Percentiles rank a stretch among this genome's conserved stretches.
Evolutionary conservation across 2,113 vertebrate species (phyloP).

Genomic region (Gulo gulo): DNA sequence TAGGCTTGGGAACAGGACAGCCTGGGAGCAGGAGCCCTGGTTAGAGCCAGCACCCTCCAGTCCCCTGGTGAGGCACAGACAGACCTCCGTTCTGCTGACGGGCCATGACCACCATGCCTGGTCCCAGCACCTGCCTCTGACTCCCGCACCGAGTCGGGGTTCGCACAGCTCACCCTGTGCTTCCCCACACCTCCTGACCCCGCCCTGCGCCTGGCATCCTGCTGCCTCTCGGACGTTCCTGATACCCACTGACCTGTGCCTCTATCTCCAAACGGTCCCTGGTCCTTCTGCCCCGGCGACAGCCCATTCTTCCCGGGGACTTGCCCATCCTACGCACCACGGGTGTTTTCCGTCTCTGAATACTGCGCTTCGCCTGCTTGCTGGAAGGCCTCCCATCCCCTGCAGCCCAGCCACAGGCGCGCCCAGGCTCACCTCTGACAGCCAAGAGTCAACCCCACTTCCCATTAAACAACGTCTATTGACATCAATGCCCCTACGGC

Average conservation of each 20-base stretch:
- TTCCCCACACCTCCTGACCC: not conserved
- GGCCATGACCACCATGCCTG: accelerated
- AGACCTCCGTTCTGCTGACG: not conserved
- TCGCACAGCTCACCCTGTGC: accelerated
- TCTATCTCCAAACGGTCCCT: not conserved
- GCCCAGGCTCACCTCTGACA: not conserved
- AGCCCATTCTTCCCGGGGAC: not conserved
- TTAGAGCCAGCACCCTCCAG: not conserved
- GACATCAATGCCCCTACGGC: accelerated
- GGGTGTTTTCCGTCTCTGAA: accelerated
- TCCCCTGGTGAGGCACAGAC: not conserved
- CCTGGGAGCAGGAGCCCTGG: not conserved
- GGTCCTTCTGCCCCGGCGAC: accelerated
- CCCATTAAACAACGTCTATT: not conserved
- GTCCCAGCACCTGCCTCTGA: accelerated
- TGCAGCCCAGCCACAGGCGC: not conserved
- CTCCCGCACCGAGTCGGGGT: not conserved
- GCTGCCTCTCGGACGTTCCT: not conserved
- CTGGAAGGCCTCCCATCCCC: not conserved
- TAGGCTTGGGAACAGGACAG: not conserved
- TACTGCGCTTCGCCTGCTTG: accelerated
- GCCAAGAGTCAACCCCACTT: not conserved
- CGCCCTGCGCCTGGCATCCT: not conserved
- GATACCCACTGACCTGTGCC: accelerated
- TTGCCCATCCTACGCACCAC: accelerated